Evolutionary conservation across 2,797 vertebrate species (phyloP).

Genomic region (Acrocephalus scirpaceus): DNA sequence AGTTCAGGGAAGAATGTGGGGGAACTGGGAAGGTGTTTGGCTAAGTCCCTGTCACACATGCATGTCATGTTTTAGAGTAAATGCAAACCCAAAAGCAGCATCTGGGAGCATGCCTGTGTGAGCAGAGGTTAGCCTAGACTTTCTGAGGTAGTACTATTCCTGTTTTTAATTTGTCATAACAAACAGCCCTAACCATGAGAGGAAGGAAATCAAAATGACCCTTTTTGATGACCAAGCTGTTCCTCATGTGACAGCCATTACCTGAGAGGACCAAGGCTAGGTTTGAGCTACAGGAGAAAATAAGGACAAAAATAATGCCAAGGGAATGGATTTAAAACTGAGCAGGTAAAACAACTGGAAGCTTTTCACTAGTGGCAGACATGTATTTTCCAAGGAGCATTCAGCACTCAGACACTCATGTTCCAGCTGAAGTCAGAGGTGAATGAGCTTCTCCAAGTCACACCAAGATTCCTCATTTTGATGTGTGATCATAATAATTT

Average conservation of each 20-base stretch:
- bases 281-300: not conserved
- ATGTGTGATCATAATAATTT: not conserved
- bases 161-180: not conserved
- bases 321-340: not conserved
- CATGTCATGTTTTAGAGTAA: not conserved
- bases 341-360: not conserved
- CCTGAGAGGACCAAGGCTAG: not conserved
- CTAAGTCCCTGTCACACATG: not conserved
- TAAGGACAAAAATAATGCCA: not conserved
- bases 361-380: not conserved
- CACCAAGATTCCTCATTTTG: not conserved
- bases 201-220: not conserved
- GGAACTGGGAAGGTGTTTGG: not conserved
- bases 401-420: not conserved
- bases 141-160: not conserved
- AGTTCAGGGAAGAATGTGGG: not conserved
- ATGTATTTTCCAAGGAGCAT: not conserved
- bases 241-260: not conserved
- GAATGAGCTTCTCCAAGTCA: not conserved
- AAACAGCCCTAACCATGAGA: not conserved
- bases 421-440: not conserved
- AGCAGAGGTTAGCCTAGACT: not conserved
- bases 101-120: rapidly evolving
- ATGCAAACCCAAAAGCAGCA: not conserved
- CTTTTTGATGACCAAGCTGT: not conserved